phyloP scores from a whole-genome alignment of 2,888 invertebrate species.

The Deroplatys truncata region DNA sequence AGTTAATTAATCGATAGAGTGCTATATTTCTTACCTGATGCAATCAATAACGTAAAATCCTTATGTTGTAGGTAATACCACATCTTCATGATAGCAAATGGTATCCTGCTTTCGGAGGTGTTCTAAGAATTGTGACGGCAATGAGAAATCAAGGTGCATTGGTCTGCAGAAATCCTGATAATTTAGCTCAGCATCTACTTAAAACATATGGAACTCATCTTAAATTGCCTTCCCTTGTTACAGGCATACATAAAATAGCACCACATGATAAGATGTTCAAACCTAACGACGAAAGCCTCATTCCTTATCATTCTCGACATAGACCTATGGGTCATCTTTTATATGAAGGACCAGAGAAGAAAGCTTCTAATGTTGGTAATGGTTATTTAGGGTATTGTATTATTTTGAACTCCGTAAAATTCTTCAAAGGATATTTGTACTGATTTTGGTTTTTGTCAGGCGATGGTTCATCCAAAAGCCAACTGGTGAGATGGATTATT shows the following conservation, averaged over 20 bases:
- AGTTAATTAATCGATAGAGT: not conserved
- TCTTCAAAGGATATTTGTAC: not conserved
- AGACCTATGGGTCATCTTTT: not conserved
- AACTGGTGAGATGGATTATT: not conserved
- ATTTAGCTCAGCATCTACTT: not conserved
- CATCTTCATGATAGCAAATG: not conserved
- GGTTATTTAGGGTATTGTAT: not conserved
- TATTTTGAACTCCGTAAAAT: not conserved
- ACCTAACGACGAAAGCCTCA: not conserved
- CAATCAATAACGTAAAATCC: not conserved
- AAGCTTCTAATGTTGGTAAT: not conserved
- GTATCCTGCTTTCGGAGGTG: not conserved
- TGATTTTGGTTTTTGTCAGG: not conserved
- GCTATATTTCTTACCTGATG: too few species aligned
- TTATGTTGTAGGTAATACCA: not conserved
- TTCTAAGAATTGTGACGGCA: not conserved
- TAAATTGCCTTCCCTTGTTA: not conserved
- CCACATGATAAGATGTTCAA: not conserved
- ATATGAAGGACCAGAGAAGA: not conserved
- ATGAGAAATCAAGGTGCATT: not conserved
- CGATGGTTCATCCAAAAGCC: not conserved
- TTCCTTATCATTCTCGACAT: not conserved
- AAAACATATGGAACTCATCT: not conserved
- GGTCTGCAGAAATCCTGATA: not conserved
- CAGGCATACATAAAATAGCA: not conserved